These are phyloP conservation scores for Ormyrus thymus DNA, from an alignment of 2,888 invertebrate genomes.

Conservation along the genomic window DNA sequence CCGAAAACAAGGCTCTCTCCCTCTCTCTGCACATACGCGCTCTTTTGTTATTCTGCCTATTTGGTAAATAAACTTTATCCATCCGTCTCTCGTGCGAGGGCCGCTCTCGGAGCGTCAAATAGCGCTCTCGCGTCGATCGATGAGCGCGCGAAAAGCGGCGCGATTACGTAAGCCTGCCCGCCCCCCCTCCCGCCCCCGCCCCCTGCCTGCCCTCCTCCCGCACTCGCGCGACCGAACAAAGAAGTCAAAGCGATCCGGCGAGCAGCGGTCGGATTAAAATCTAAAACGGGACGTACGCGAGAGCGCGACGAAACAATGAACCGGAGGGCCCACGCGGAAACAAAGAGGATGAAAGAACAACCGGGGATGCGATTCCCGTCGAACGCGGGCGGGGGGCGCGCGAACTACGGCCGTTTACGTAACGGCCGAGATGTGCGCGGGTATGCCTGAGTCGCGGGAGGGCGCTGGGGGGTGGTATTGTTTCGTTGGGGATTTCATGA, in stretches of 20 bases:
- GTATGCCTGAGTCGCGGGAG: no score
- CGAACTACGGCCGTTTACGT: no score
- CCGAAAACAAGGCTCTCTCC: no score
- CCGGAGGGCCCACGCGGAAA: neutral
- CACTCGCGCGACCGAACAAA: slow-evolving; percentile 13
- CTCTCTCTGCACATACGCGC: no score
- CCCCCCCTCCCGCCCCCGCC: neutral
- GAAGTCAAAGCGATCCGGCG: slow-evolving; percentile 6
- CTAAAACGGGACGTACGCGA: neutral
- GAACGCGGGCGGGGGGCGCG: no score
- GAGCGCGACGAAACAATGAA: no score
- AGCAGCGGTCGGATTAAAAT: slow-evolving; percentile 24
- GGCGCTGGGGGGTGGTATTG: no score
- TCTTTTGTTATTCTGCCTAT: no score
- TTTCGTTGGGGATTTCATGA: no score
- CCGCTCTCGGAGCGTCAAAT: slow-evolving; percentile 35
- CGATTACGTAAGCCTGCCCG: slow-evolving; percentile 47
- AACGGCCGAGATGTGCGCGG: no score
- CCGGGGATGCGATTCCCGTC: neutral
- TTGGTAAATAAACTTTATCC: no score
- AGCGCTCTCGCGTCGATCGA: slow-evolving; percentile 30
- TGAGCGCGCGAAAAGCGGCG: slow-evolving; percentile 44
- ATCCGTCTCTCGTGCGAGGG: neutral
- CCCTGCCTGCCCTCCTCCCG: no score
- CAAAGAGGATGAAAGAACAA: neutral